A percentile compares a stretch with the other conserved stretches of the same genome.
Evolutionary conservation across 2,797 vertebrate genomes (phyloP).

Genomic region (Melanotaenia nigrans): DNA sequence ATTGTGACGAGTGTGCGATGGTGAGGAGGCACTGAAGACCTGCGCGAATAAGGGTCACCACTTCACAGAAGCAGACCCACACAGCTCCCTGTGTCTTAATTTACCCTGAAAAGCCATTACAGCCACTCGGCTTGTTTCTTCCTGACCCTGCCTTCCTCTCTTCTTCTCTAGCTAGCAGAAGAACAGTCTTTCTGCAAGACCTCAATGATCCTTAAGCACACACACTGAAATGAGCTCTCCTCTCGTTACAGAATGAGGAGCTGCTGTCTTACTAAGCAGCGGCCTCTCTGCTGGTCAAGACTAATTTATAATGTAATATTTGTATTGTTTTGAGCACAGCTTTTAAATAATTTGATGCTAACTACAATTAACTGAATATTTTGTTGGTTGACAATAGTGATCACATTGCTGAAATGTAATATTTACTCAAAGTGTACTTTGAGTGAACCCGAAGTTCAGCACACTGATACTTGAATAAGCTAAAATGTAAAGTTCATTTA

Average conservation of each 20-base stretch:
- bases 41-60: conserved; percentile 76
- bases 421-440: conserved; percentile 9
- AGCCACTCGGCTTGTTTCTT: conserved; percentile 62
- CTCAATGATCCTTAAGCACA: conserved; percentile 63
- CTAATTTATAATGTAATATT: conserved; percentile 17
- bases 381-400: background rate
- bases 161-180: conserved; percentile 26
- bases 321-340: conserved; percentile 4
- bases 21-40: conserved; percentile 69
- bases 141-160: conserved; percentile 52
- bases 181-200: conserved; percentile 57
- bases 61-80: conserved; percentile 68
- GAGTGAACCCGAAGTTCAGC: background rate
- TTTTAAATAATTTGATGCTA: background rate
- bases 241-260: conserved; percentile 38
- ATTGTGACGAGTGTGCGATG: conserved; percentile 72
- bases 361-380: background rate
- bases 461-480: background rate
- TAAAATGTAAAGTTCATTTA: background rate
- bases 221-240: conserved; percentile 65
- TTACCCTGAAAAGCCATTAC: conserved; percentile 79
- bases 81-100: conserved; percentile 77
- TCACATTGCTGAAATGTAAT: background rate
- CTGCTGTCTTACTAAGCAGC: conserved; percentile 25
- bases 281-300: conserved; percentile 63